A percentile compares a stretch with the other conserved stretches of the same genome.
Evolutionary conservation across 2,113 vertebrate genomes (phyloP).

Genomic region (Bothrops jararaca): DNA sequence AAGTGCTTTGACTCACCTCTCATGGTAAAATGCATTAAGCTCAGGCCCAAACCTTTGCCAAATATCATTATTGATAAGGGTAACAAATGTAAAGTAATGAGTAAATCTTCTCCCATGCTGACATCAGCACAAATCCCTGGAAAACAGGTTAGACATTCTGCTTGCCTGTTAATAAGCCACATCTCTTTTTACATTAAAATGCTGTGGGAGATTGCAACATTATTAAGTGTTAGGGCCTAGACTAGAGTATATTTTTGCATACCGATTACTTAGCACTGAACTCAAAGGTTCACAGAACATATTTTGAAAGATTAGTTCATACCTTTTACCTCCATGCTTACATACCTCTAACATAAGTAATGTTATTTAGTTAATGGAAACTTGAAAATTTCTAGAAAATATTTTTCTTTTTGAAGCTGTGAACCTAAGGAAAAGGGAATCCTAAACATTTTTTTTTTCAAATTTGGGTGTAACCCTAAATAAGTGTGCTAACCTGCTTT

Average conservation of each 20-base stretch:
- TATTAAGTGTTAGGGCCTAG: background rate
- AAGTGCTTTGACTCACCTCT: accelerated
- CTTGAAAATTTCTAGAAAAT: background rate
- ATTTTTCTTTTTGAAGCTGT: background rate
- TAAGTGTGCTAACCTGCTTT: background rate
- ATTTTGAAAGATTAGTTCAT: background rate
- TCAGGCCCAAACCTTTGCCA: slow-evolving; percentile 23
- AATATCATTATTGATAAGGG: slow-evolving; percentile 41
- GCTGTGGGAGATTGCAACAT: accelerated
- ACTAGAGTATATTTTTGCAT: background rate
- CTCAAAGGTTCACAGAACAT: background rate
- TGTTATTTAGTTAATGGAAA: background rate
- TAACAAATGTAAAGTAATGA: slow-evolving; percentile 17
- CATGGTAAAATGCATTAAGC: background rate
- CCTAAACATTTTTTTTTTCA: background rate
- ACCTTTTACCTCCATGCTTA: background rate
- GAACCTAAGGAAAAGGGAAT: background rate
- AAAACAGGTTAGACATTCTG: background rate
- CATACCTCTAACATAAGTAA: background rate
- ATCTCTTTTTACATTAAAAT: background rate
- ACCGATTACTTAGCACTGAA: background rate
- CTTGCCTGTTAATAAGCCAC: background rate
- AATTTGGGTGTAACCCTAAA: background rate
- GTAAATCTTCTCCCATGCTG: background rate
- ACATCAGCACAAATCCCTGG: background rate